Evolutionary conservation across 2,888 invertebrate genomes (phyloP).

Genomic region (Microchrysa polita): DNA sequence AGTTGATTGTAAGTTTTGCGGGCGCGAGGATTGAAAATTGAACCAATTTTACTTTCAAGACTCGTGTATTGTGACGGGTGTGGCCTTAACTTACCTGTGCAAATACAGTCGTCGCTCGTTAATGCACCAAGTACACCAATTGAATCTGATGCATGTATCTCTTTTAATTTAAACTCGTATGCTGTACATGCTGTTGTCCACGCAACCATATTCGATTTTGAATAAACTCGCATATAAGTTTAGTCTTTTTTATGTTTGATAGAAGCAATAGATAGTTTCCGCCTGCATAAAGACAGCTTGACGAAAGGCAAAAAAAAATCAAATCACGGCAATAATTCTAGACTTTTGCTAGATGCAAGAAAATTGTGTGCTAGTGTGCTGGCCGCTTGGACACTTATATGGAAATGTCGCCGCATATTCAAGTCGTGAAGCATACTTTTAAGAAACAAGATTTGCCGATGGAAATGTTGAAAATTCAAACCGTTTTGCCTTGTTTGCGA

Average conservation of each 20-base stretch:
- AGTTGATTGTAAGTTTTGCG: too few relatives aligned
- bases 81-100: conserved; percentile 12
- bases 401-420: conserved; percentile 5
- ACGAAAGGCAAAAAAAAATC: background rate
- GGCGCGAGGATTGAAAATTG: conserved; percentile 7
- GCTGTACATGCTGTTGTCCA: conserved; percentile 2
- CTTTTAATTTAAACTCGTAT: background rate
- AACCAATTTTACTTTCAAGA: conserved; percentile 36
- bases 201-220: background rate
- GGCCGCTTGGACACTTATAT: background rate
- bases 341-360: too few relatives aligned
- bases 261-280: conserved; percentile 1
- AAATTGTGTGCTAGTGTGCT: background rate
- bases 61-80: conserved; percentile 24
- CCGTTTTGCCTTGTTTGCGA: background rate
- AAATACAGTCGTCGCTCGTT: background rate
- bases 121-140: background rate
- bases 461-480: background rate
- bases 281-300: too few relatives aligned
- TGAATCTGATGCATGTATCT: too few relatives aligned
- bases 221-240: background rate
- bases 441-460: background rate
- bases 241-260: background rate
- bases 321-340: background rate
- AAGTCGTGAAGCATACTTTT: conserved; percentile 6